These are phyloP conservation scores for Cecidostiba fungosa DNA, from an alignment of 2,888 invertebrate genomes.

Conservation along the genomic window DNA sequence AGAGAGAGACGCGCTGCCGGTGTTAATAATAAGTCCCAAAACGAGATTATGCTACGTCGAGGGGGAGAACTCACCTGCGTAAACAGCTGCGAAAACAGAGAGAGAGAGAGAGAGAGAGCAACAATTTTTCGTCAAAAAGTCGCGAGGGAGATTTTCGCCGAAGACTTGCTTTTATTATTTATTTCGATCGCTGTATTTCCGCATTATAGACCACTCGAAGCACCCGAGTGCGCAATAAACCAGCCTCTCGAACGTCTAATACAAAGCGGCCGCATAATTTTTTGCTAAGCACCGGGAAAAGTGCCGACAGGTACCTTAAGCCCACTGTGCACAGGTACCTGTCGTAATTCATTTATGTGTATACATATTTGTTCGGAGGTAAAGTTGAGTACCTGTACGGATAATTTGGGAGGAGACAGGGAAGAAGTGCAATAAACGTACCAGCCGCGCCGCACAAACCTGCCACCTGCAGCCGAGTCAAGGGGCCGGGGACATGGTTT, in stretches of 20 bases:
- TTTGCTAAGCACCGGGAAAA: not conserved
- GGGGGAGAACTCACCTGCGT: slow-evolving; percentile 29
- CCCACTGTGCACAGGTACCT: not conserved
- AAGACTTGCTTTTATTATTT: not conserved
- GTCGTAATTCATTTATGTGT: not conserved
- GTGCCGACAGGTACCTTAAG: not conserved
- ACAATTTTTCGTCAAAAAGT: slow-evolving; percentile 10
- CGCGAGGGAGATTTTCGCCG: slow-evolving; percentile 11
- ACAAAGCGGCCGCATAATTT: not conserved
- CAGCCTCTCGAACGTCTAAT: not conserved
- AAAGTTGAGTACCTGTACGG: not conserved
- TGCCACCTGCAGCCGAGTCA: slow-evolving; percentile 40
- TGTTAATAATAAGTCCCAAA: not conserved
- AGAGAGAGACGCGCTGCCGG: not conserved
- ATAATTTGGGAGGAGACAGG: not conserved
- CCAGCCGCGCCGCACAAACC: slow-evolving; percentile 25
- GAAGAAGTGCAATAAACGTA: slow-evolving; percentile 33
- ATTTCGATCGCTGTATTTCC: too few relatives aligned
- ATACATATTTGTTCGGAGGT: not conserved
- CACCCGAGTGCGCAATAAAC: not conserved
- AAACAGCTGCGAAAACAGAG: slow-evolving; percentile 49
- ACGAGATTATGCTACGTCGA: slow-evolving; percentile 30
- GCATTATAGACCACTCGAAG: not conserved
- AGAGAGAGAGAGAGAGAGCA: too few relatives aligned
- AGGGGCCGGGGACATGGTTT: slow-evolving; percentile 33